These are phyloP conservation scores for Solea senegalensis DNA, from an alignment of 2,113 vertebrate genomes.

Conservation along the genomic window DNA sequence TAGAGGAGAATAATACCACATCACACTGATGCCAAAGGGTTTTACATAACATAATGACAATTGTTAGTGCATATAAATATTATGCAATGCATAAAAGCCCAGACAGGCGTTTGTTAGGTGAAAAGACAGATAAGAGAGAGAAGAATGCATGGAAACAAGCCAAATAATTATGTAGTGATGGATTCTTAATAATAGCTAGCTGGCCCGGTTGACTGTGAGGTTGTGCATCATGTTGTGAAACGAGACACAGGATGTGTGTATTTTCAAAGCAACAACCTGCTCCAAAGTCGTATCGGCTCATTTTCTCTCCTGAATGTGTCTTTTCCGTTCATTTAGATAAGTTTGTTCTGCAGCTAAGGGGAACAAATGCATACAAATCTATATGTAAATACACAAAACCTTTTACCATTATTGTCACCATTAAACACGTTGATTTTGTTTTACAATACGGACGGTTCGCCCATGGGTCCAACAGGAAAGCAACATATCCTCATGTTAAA, in stretches of 20 bases:
- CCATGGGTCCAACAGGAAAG: no score
- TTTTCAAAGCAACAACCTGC: slow-evolving; percentile 2
- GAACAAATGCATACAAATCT: no score
- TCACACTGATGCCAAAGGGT: slow-evolving; percentile 51
- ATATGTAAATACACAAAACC: no score
- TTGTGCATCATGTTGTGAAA: neutral
- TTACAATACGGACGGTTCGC: no score
- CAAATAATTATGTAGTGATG: slow-evolving; percentile 8
- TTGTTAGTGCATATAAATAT: slow-evolving; percentile 18
- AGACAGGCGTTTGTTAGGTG: slow-evolving; percentile 22
- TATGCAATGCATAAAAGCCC: slow-evolving; percentile 3
- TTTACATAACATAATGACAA: slow-evolving; percentile 61
- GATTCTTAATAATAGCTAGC: neutral
- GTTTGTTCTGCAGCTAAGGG: no score
- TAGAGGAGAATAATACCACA: slow-evolving; percentile 38
- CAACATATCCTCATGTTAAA: no score
- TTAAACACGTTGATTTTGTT: no score
- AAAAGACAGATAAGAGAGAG: slow-evolving; percentile 15
- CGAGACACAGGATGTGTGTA: neutral
- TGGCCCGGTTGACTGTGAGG: neutral
- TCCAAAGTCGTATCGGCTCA: neutral
- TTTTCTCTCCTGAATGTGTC: neutral
- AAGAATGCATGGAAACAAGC: neutral
- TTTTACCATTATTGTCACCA: no score
- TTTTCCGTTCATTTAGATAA: neutral